These are phyloP conservation scores for Cyprinodon brontotheroides DNA, from an alignment of 2,113 vertebrate genomes.

Conservation along the genomic window DNA sequence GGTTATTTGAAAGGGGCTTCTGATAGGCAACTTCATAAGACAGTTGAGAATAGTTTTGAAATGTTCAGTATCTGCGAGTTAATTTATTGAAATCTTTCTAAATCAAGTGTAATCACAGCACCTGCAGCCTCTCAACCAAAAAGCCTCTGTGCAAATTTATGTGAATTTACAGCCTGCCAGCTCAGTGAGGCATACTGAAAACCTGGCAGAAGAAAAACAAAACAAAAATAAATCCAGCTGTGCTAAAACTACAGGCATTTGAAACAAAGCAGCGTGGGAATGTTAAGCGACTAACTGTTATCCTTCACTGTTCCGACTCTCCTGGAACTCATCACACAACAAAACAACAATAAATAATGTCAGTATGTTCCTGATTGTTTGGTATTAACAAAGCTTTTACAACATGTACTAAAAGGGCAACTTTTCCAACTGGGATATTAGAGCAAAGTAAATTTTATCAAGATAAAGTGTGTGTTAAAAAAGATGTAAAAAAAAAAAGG, in stretches of 20 bases:
- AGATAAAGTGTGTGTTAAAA: not conserved
- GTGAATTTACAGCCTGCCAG: not conserved
- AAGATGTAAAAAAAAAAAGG: not conserved
- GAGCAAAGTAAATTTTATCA: not conserved
- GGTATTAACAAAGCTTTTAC: not conserved
- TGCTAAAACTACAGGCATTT: not conserved
- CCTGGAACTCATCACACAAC: not conserved
- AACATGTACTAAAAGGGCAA: not conserved
- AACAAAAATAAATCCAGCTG: not conserved
- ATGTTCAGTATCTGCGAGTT: not conserved
- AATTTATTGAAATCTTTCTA: not conserved
- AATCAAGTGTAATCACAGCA: constrained; percentile 22
- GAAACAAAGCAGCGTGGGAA: not conserved
- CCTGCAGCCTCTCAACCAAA: constrained; percentile 25
- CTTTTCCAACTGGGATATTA: not conserved
- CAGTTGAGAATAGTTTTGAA: not conserved
- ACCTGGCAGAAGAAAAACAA: not conserved
- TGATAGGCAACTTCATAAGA: not conserved
- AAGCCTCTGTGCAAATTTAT: not conserved
- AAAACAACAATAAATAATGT: not conserved
- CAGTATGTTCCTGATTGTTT: not conserved
- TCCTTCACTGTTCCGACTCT: not conserved
- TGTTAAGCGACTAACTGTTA: not conserved
- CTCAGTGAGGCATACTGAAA: constrained; percentile 20
- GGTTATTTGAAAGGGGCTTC: not conserved